Evolutionary conservation across 30 jellyfish, hydroid and myxozoan species (phyloP).

Genomic region (Nemopilema nomurai): DNA sequence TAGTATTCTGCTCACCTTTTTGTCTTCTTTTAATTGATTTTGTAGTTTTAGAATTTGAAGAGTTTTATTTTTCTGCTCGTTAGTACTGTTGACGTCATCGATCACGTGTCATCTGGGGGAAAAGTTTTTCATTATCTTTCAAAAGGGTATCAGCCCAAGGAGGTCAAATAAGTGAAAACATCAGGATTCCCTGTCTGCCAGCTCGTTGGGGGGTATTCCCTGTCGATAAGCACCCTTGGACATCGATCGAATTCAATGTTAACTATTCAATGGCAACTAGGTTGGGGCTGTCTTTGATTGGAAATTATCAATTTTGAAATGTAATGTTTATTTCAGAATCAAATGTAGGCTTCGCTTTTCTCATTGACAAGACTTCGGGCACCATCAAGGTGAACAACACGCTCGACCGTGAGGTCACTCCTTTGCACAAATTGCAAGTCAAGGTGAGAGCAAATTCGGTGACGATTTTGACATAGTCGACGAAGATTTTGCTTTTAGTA

Average conservation of each 20-base stretch:
- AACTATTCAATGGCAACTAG: no score
- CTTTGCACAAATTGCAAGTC: conserved; percentile 17
- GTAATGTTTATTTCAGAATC: conserved; percentile 19
- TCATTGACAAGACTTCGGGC: conserved; percentile 37
- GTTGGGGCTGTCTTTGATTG: no score
- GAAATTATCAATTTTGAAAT: not conserved
- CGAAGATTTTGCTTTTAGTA: no score
- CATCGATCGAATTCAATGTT: no score
- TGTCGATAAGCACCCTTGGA: no score
- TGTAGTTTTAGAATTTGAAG: not conserved
- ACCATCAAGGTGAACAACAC: conserved; percentile 25
- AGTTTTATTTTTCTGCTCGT: not conserved
- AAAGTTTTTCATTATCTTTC: no score
- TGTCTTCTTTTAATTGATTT: not conserved
- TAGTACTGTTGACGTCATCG: no score
- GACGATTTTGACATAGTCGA: not conserved
- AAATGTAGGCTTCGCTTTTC: conserved; percentile 43
- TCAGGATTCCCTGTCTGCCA: no score
- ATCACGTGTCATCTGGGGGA: no score
- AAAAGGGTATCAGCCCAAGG: no score
- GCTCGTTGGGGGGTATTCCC: no score
- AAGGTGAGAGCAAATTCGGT: conserved; percentile 9
- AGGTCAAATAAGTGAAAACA: no score
- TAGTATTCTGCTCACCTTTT: not conserved
- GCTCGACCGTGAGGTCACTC: conserved; percentile 35